A percentile compares a stretch with the other conserved stretches of the same genome.
Evolutionary conservation across 2,888 invertebrate species (phyloP).

Genomic region (Epinotia nisella): DNA sequence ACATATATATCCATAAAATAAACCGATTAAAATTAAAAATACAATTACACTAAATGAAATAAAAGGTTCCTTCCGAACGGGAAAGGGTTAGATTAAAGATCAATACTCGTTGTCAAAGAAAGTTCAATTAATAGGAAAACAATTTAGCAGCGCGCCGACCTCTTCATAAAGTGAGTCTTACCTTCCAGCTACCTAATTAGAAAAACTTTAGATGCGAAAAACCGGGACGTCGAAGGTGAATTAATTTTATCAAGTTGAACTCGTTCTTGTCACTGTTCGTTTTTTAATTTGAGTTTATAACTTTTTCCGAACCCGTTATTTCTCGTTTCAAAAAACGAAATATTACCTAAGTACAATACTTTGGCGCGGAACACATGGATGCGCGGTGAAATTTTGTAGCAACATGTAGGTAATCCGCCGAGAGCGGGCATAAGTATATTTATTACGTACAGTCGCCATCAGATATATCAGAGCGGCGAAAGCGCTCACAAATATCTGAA

Average conservation of each 20-base stretch:
- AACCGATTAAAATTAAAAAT: constrained; percentile 10
- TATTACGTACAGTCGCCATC: too few species aligned
- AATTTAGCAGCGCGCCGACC: constrained; percentile 46
- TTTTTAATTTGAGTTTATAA: constrained; percentile 50
- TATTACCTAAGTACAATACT: too few species aligned
- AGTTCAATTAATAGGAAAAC: constrained; percentile 51
- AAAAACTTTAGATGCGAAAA: constrained; percentile 53
- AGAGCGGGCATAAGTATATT: too few species aligned
- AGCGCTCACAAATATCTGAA: too few species aligned
- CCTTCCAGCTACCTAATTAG: constrained; percentile 56
- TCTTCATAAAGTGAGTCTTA: constrained; percentile 48
- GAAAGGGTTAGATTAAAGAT: constrained; percentile 48
- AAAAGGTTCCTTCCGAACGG: constrained; percentile 13
- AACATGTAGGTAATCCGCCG: too few species aligned
- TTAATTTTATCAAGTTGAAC: constrained; percentile 66
- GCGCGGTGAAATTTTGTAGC: too few species aligned
- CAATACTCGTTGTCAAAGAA: constrained; percentile 48
- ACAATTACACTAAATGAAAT: constrained; percentile 9
- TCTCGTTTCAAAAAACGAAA: too few species aligned
- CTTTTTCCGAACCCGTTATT: neutral
- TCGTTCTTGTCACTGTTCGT: constrained; percentile 55
- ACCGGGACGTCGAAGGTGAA: constrained; percentile 62
- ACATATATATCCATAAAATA: neutral
- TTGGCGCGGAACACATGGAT: too few species aligned
- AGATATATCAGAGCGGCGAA: too few species aligned